Base-by-base conservation (phyloP, 2,888 invertebrate species). In the Lomographa bimaculata region DNA sequence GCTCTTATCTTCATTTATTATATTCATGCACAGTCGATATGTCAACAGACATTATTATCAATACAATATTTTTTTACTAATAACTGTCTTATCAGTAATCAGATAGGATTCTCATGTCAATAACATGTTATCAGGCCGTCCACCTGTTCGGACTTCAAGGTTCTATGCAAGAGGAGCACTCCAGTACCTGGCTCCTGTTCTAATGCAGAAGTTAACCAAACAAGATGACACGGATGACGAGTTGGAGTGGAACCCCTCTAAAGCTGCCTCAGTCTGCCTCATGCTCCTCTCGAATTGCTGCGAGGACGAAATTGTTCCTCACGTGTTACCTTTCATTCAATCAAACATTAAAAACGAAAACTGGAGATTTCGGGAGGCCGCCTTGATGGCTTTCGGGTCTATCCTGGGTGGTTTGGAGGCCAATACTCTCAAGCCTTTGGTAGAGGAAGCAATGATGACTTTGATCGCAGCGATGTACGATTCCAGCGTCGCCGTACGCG, bases 181-280 rank as follows among this genome's bases (percentile, higher is more conserved):
- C 7, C 97, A 97, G 71, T 98, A 94, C 77, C 91, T 99, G 35
- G 96, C 98, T 16, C 99, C 99, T 6, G 95, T 99, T 26, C 91
- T 99, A 5, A 94, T 98, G 87, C 95, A 96, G 64, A 97, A 97
- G 68, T 89, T 99, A 14, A 98, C 98, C 3, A 98, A 98, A 79
- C 98, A 99, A 89, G 97, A 97, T 72, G 98, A 99, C 75, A 93
- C 94, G 60, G 99, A 99, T 72, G 98, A 99, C 80, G 99, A 99
- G 76, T 97, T 99, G 69, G 98, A 98, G 65, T 99, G 99, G 99
- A 99, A 98, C 82, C 99, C 99, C 0, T 96, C 98, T 57, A 99
- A 99, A 90, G 98, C 99, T 0, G 98, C 99, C 1, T 98, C 99
- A 17, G 99, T 99, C 2, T 99, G 99, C 76, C 90, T 99, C 11